Evolutionary conservation across 2,113 vertebrate genomes (phyloP).

Genomic region (Mastomys coucha): DNA sequence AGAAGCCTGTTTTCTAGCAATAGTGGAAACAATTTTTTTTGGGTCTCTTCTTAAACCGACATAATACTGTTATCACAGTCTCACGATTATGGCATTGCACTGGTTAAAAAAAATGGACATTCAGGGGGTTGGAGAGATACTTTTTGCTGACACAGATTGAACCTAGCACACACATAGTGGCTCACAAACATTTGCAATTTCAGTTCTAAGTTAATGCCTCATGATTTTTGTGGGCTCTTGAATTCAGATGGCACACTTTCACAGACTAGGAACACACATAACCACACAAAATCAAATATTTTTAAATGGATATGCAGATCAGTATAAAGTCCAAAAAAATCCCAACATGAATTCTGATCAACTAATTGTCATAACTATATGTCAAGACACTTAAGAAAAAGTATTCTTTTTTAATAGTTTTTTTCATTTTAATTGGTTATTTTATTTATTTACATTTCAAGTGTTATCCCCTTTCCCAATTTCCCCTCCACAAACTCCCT

Average conservation of each 20-base stretch:
- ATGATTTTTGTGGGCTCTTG: background rate
- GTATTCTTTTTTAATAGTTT: no score
- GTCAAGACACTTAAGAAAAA: background rate
- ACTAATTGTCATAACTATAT: background rate
- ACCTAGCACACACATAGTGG: background rate
- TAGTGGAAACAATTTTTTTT: background rate
- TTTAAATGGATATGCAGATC: background rate
- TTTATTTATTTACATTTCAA: no score
- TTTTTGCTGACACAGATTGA: background rate
- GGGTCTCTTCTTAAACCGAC: background rate
- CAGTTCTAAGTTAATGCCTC: background rate
- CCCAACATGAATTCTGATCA: background rate
- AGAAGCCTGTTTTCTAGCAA: background rate
- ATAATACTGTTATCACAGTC: background rate
- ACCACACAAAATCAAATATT: background rate
- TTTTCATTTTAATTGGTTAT: no score
- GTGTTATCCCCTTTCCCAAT: no score
- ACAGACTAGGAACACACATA: background rate
- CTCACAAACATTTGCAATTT: background rate
- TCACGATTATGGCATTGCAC: background rate
- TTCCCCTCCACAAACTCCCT: no score
- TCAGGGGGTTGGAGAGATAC: background rate
- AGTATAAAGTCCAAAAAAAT: background rate
- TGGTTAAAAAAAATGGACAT: background rate
- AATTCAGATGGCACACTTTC: background rate